Percentiles rank a stretch among this genome's conserved stretches.
phyloP scores from a whole-genome alignment of 2,888 invertebrate species.

The Sicus ferrugineus region DNA sequence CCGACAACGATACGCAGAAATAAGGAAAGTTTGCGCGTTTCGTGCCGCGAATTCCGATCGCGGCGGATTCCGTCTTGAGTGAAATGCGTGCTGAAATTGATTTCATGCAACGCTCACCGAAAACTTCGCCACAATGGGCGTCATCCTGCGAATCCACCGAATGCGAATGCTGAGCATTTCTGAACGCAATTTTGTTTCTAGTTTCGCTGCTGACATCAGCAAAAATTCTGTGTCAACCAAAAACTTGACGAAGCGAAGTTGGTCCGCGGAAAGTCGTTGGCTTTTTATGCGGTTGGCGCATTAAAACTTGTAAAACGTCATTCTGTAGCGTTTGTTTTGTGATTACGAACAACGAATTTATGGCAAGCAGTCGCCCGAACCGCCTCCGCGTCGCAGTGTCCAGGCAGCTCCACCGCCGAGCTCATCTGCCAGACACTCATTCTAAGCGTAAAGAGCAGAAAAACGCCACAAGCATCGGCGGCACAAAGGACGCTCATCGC shows the following conservation, averaged over 20 bases:
- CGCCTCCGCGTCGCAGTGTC: no score
- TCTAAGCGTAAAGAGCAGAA: not conserved
- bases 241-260: not conserved
- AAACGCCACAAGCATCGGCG: not conserved
- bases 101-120: not conserved
- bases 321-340: constrained; percentile 1
- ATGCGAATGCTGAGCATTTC: not conserved
- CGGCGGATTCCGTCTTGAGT: no score
- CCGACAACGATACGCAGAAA: not conserved
- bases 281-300: not conserved
- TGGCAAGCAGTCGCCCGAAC: constrained; percentile 2
- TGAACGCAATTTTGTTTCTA: not conserved
- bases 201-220: not conserved
- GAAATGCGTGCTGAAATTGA: not conserved
- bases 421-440: not conserved
- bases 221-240: not conserved
- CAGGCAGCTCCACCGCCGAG: no score
- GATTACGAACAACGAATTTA: constrained; percentile 11
- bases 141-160: not conserved
- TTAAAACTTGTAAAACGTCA: constrained; percentile 18
- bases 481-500: not conserved
- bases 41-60: not conserved
- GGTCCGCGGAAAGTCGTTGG: not conserved
- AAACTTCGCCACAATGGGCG: no score
- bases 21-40: not conserved